These are phyloP conservation scores for Bos taurus DNA, from an alignment of 2,113 vertebrate genomes.

Conservation along the genomic window ARS-UCD2.0 NC_037342.1:43352501-43353000, in stretches of 20 bases:
- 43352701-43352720: background rate
- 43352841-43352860: background rate
- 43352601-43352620: background rate
- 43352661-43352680: background rate
- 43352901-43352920: background rate
- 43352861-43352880: background rate
- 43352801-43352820: accelerated
- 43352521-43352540: background rate
- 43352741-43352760: background rate
- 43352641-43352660: background rate
- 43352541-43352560: background rate
- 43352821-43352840: background rate
- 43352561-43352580: background rate
- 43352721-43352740: background rate
- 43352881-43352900: background rate
- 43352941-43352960: background rate
- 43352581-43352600: background rate
- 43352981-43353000: background rate
- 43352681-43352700: background rate
- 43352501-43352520: background rate
- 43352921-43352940: background rate
- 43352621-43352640: background rate
- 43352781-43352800: background rate
- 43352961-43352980: background rate
- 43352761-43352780: background rate